phyloP scores from a whole-genome alignment of 2,888 invertebrate species.

The Andrena chrysosceles region DNA sequence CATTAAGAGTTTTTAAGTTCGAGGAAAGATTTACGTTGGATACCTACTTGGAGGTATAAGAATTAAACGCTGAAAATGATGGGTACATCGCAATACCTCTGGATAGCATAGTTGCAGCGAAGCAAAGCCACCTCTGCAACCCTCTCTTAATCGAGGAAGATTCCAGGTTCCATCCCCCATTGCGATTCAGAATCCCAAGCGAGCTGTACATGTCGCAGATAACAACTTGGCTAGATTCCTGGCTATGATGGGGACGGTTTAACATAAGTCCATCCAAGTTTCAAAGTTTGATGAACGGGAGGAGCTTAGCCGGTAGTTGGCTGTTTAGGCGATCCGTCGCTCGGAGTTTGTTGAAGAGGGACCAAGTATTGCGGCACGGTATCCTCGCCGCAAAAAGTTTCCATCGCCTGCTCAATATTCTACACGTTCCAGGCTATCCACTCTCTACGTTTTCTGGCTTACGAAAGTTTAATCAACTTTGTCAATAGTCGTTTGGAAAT shows the following conservation, averaged over 20 bases:
- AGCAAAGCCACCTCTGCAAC: neutral
- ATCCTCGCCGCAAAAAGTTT: constrained; percentile 33
- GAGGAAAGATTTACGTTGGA: too few relatives aligned
- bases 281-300: constrained; percentile 71
- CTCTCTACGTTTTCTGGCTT: neutral
- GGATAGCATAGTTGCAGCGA: neutral
- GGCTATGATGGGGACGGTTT: constrained; percentile 55
- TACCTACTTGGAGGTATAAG: too few relatives aligned
- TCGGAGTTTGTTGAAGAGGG: constrained; percentile 28
- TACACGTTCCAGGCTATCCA: neutral
- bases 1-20: too few relatives aligned
- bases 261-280: constrained; percentile 68
- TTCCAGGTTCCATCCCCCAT: neutral
- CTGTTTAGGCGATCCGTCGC: constrained; percentile 50
- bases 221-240: constrained; percentile 49
- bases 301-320: constrained; percentile 56
- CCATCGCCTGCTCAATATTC: constrained; percentile 5
- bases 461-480: too few relatives aligned
- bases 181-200: constrained; percentile 36
- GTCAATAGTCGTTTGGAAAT: too few relatives aligned
- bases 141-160: constrained; percentile 12
- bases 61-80: too few relatives aligned
- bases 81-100: too few relatives aligned
- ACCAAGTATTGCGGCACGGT: constrained; percentile 14
- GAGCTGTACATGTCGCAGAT: constrained; percentile 48